Evolutionary conservation across 2,888 invertebrate species (phyloP).

Genomic region (Pseudococcus longispinus): DNA sequence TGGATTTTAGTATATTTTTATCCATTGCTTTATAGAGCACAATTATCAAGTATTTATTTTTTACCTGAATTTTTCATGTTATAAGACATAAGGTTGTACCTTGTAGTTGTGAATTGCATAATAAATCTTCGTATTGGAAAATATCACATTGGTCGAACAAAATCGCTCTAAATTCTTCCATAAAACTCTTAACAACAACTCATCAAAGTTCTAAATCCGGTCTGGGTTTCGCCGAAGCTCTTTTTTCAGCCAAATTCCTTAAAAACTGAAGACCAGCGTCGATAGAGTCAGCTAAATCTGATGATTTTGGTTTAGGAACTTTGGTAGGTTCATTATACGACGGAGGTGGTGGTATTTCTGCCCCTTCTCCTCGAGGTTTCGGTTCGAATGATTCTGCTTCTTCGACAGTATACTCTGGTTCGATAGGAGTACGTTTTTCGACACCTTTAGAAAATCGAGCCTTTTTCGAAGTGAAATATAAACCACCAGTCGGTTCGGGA

Average conservation of each 20-base stretch:
- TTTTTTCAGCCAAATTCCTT: slow-evolving; percentile 40
- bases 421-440: slow-evolving; percentile 32
- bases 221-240: neutral
- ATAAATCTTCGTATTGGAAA: slow-evolving; percentile 20
- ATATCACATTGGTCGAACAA: too few species aligned
- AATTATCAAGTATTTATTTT: slow-evolving; percentile 44
- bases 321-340: slow-evolving; percentile 35
- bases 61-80: slow-evolving; percentile 39
- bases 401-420: slow-evolving; percentile 21
- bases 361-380: neutral
- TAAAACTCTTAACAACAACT: neutral
- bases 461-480: slow-evolving; percentile 27
- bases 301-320: slow-evolving; percentile 7
- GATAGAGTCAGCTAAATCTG: slow-evolving; percentile 41
- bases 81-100: slow-evolving; percentile 19
- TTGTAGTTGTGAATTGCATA: slow-evolving; percentile 40
- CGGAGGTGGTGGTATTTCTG: slow-evolving; percentile 52
- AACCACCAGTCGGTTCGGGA: neutral
- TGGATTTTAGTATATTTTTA: slow-evolving; percentile 2
- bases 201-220: neutral
- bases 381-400: neutral
- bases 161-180: neutral
- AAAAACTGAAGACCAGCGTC: slow-evolving; percentile 50
- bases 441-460: neutral
- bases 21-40: slow-evolving; percentile 29